Percentiles rank a stretch among this genome's conserved stretches.
phyloP scores from a whole-genome alignment of 2,113 vertebrate species.

The Muntiacus muntjak region DNA sequence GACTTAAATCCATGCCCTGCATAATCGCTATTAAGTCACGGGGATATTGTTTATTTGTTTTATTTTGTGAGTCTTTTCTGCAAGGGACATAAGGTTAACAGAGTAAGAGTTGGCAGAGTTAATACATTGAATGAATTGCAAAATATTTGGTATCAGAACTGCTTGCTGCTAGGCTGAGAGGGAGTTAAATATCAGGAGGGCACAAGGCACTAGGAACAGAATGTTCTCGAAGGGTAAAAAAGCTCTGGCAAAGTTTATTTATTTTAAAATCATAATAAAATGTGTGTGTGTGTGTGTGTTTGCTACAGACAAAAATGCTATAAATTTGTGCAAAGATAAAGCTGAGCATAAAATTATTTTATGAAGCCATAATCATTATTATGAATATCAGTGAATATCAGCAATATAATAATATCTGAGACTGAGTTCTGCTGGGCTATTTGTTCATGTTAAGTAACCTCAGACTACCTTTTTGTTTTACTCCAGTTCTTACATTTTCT shows the following conservation, averaged over 20 bases:
- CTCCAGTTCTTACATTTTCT: neutral
- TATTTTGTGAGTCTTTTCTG: neutral
- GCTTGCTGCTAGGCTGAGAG: neutral
- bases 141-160: neutral
- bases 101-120: neutral
- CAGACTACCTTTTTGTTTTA: neutral
- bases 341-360: slow-evolving; percentile 9
- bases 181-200: neutral
- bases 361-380: neutral
- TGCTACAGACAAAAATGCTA: neutral
- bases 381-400: neutral
- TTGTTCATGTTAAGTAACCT: neutral
- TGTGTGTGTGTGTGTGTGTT: neutral
- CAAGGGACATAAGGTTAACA: neutral
- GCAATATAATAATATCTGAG: neutral
- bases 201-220: neutral
- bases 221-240: neutral
- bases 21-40: neutral
- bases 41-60: neutral
- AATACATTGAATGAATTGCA: neutral
- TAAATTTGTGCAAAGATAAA: neutral
- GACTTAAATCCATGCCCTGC: neutral
- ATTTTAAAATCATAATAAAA: neutral
- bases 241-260: neutral
- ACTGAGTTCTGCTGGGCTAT: neutral